Evolutionary conservation across 2,888 invertebrate genomes (phyloP), one percentile per base, ranked within the genome.

Genomic region (Polydesmus complanatus): DNA sequence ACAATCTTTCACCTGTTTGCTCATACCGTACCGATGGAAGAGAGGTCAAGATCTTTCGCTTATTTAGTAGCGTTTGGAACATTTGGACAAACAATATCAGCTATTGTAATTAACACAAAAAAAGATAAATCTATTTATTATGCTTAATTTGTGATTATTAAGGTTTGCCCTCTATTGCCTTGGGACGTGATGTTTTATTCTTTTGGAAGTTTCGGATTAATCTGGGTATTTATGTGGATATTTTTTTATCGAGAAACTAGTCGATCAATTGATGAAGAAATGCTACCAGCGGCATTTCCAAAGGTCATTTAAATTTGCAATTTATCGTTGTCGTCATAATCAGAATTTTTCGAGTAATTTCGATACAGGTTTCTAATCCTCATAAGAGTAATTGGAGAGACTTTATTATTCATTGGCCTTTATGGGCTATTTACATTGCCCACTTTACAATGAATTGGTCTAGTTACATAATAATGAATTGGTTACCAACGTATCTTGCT

Each of bases 391-490:
- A n/a, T 48, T 84, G 83, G 83, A 77, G 76, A 18, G 83, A 82
- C 70, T 83, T 84, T 67, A 73, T 86, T 53, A 72, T 78, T 50
- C 81, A 82, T 68, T 83, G 83, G 80, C 81, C 84, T 0, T 72
- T 86, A 27, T 84, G 84, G 84, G 81, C 85, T 3, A 78, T 85
- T 65, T 86, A 86, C 68, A 78, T 82, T 61, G 85, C 86, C 37
- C 86, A 86, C 73, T 86, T 86, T 72, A 81, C 83, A 27, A 86
- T 86, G 86, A 86, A 86, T 72, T 86, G 85, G 85, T 82, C 83
- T 58, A 85, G 83, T 68, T 86, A 86, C 69, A 85, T 85, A 65
- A 83, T 86, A 67, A 85, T 86, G 84, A 84, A 84, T 70, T 86
- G 86, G 86, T 73, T 86, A 64, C 86, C 86, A 2, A 86, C 85